Conservation (phyloP, 2,888 invertebrate genomes). For the Zelleria hepariella region DNA sequence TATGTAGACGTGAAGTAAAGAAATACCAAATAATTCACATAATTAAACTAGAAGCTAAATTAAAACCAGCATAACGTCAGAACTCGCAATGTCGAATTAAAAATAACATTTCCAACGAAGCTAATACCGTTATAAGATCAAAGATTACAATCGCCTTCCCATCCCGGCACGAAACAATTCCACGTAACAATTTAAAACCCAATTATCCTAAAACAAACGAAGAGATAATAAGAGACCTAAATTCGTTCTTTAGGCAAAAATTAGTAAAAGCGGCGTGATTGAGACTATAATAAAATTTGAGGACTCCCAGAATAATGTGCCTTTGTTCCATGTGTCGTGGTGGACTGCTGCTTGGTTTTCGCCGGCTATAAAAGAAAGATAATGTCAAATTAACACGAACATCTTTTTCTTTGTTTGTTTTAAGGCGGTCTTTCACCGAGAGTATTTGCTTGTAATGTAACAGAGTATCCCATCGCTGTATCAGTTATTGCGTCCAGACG, state of each 20-base stretch:
- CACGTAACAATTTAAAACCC: neutral
- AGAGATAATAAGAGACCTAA: neutral
- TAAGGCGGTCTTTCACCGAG: too few species aligned
- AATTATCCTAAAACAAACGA: neutral
- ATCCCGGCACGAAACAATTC: neutral
- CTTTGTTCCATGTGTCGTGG: conserved; percentile 74
- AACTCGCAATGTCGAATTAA: too few species aligned
- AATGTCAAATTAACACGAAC: neutral
- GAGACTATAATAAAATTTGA: neutral
- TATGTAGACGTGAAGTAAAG: too few species aligned
- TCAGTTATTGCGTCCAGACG: too few species aligned
- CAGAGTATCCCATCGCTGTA: too few species aligned
- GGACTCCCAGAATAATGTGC: conserved; percentile 46
- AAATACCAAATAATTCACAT: too few species aligned
- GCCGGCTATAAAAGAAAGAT: conserved; percentile 41
- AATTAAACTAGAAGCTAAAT: too few species aligned
- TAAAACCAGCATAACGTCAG: too few species aligned
- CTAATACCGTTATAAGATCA: neutral
- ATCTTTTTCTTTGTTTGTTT: too few species aligned
- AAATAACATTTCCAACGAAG: neutral
- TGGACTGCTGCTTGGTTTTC: conserved; percentile 76
- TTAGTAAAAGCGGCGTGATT: neutral
- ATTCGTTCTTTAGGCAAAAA: neutral
- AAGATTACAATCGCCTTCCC: neutral
- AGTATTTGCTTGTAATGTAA: too few species aligned